Evolutionary conservation across 2,888 invertebrate genomes (phyloP), one percentile per base, ranked within the genome.

Genomic region (Rapana venosa): DNA sequence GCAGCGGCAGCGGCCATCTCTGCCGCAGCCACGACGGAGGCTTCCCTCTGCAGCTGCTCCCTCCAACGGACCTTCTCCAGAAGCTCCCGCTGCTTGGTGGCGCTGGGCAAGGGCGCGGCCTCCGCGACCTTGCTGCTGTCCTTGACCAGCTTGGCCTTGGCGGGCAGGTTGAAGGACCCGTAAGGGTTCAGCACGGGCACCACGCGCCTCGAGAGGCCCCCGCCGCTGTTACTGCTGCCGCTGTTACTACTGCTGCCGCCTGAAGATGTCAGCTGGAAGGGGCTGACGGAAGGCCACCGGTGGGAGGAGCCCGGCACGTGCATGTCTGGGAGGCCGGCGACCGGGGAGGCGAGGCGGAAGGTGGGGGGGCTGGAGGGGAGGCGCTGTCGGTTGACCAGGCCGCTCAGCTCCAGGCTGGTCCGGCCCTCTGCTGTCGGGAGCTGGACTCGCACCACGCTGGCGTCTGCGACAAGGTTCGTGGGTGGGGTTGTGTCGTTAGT

Each of bases 1-100:
- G 56, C 77, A 26, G 77, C 77, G 8, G 58, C 47, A 20, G 47
- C 87, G 11, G 87, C 74, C 26, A 83, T 22, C 36, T 83, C 81
- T 22, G 47, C 81, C 5, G 47, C 81, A 17, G 81, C 81, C 36
- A 83, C 81, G 26, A 36, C 81, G 13, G 81, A 36, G 26, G 81
- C 26, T 47, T 87, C 70, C 47, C 58, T 74, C 88, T 88, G 35
- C 20, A 88, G 66, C 66, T 77, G 58, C 58, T 88, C 32, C 35
- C 56, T 58, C 88, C 88, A 88, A 15, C 61, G 56, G 32, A 47
- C 61, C 36, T 88, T 88, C 58, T 88, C 88, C 81, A 79, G n/a
- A 8, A 88, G 58, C 36, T 88, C 88, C 83, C 35, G 88, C 83
- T 88, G 83, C 83, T 88, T 88, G 88, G 17, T 47, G 88, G 17